Percentiles rank a stretch among this genome's conserved stretches.
These are phyloP conservation scores for Passer domesticus DNA, from an alignment of 2,113 vertebrate genomes.

Conservation along the genomic window DNA sequence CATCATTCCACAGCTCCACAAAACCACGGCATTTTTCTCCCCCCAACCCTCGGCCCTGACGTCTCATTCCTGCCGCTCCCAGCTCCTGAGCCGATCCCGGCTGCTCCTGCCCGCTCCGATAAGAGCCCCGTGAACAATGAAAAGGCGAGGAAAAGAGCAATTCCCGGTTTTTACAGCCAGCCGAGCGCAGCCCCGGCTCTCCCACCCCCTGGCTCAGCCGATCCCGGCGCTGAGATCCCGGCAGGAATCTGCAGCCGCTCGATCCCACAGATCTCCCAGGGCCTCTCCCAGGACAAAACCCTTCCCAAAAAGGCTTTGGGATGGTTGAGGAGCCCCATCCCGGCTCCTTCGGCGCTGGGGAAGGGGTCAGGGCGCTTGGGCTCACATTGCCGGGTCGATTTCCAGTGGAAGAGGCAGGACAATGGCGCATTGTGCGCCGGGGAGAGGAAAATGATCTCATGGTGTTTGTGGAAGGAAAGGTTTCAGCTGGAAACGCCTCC, in stretches of 20 bases:
- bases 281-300: background rate
- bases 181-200: background rate
- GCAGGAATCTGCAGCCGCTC: accelerated
- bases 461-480: background rate
- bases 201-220: background rate
- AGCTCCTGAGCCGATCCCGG: accelerated
- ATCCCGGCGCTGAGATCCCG: background rate
- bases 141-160: background rate
- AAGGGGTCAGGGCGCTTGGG: accelerated
- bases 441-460: background rate
- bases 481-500: background rate
- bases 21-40: accelerated
- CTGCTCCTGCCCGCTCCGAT: background rate
- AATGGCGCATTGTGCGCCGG: constrained; percentile 1
- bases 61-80: background rate
- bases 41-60: background rate
- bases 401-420: background rate
- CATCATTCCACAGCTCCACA: background rate
- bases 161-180: background rate
- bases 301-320: background rate
- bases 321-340: background rate
- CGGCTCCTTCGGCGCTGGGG: accelerated
- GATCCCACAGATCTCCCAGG: background rate
- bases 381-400: background rate
- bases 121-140: background rate